Conservation (phyloP, 1,140 invertebrate genomes). For the Galendromus occidentalis region DNA sequence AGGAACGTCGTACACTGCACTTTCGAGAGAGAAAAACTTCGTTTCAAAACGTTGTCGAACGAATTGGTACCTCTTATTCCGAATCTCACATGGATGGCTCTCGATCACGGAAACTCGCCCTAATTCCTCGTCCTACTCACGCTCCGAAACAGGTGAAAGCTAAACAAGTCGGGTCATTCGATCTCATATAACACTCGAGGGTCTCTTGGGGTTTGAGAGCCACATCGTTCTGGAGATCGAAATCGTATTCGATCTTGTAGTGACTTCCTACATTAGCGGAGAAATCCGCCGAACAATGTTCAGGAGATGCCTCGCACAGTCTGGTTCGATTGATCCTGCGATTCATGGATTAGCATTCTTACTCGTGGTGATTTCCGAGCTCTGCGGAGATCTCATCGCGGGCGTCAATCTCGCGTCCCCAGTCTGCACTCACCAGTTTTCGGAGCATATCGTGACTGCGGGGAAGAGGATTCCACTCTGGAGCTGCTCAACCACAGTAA, state of each 20-base stretch:
- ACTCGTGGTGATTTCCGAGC: too few species aligned
- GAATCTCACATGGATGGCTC: too few species aligned
- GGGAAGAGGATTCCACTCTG: constrained; percentile 2
- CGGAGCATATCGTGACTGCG: constrained; percentile 3
- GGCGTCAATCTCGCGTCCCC: too few species aligned
- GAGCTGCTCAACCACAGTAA: neutral
- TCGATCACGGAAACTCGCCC: neutral
- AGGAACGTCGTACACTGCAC: neutral
- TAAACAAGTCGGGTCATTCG: neutral
- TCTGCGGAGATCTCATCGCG: too few species aligned
- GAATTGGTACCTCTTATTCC: too few species aligned
- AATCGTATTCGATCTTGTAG: neutral
- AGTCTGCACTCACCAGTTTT: constrained; percentile 2
- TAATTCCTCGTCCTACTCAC: neutral
- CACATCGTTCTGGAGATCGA: neutral
- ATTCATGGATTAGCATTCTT: neutral
- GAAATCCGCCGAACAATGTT: neutral
- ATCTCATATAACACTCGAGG: neutral
- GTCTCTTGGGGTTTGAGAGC: neutral
- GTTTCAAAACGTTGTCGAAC: neutral
- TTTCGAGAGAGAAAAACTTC: neutral
- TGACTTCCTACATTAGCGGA: neutral
- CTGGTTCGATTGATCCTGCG: neutral
- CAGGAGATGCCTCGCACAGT: neutral
- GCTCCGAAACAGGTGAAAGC: constrained; percentile 4